Percentiles rank a stretch among this genome's conserved stretches.
Evolutionary conservation across 2,888 invertebrate genomes (phyloP).

Genomic region (Trichogramma dendrolimi): DNA sequence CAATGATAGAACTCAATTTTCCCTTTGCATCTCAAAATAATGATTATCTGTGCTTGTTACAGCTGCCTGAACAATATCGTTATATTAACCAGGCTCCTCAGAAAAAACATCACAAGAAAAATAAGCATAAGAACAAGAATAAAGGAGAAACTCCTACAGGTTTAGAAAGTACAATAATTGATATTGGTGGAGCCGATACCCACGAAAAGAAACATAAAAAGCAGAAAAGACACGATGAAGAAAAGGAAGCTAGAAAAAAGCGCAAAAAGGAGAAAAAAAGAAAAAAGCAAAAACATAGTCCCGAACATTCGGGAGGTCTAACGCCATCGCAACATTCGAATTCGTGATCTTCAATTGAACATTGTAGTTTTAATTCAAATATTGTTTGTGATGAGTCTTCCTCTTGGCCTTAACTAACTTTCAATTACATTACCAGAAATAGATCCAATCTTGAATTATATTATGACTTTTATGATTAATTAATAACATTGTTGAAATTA

Average conservation of each 20-base stretch:
- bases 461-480: neutral
- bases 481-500: too few relatives aligned
- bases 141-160: constrained; percentile 71
- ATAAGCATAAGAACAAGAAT: constrained; percentile 91
- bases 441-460: constrained; percentile 2
- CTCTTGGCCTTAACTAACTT: constrained; percentile 23
- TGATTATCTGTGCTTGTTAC: constrained; percentile 36
- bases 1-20: neutral
- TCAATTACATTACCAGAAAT: constrained; percentile 17
- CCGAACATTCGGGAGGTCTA: constrained; percentile 72
- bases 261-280: constrained; percentile 93
- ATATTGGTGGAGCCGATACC: constrained; percentile 66
- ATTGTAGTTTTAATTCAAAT: constrained; percentile 15
- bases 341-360: constrained; percentile 48
- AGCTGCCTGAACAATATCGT: constrained; percentile 91
- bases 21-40: neutral
- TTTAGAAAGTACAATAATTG: constrained; percentile 72
- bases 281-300: constrained; percentile 91
- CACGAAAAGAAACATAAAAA: constrained; percentile 95
- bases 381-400: constrained; percentile 23
- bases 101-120: constrained; percentile 91
- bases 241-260: constrained; percentile 83
- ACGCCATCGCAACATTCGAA: constrained; percentile 61
- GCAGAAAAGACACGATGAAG: constrained; percentile 88
- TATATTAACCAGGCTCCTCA: constrained; percentile 87